Percentiles rank a stretch among this genome's conserved stretches.
These are phyloP conservation scores for Antennarius striatus DNA, from an alignment of 2,113 vertebrate genomes.

Conservation along the genomic window DNA sequence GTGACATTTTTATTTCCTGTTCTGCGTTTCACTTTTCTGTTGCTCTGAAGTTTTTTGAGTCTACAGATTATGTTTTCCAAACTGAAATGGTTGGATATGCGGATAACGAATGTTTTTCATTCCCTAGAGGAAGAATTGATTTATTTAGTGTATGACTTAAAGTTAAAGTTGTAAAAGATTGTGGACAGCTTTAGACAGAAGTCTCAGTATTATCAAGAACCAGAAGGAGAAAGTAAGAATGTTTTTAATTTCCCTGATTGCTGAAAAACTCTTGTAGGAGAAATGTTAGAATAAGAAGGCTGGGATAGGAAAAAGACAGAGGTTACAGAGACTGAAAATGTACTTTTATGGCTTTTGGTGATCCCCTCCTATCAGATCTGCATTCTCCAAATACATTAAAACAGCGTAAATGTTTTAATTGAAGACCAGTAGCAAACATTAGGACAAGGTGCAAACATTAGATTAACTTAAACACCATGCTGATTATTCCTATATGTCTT, in stretches of 20 bases:
- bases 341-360: slow-evolving; percentile 14
- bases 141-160: no score
- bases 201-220: slow-evolving; percentile 3
- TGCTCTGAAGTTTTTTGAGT: background rate
- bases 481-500: background rate
- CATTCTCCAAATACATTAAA: slow-evolving; percentile 8
- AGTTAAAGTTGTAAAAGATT: no score
- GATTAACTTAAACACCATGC: background rate
- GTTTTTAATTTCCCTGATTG: slow-evolving; percentile 11
- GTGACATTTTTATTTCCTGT: background rate
- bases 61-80: background rate
- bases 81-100: background rate
- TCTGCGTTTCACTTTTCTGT: background rate
- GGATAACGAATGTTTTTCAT: no score
- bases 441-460: background rate
- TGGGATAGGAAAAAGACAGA: slow-evolving; percentile 6
- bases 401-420: background rate
- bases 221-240: background rate
- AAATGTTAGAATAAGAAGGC: slow-evolving; percentile 12
- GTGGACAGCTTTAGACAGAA: background rate
- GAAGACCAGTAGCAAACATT: slow-evolving; percentile 3
- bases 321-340: slow-evolving; percentile 8
- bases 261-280: slow-evolving; percentile 44
- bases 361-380: slow-evolving; percentile 11
- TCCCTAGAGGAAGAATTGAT: no score